Evolutionary conservation across 23 tunicate species (phyloP), one percentile per base, ranked within the genome.

Genomic region (Halocynthia roretzi): DNA sequence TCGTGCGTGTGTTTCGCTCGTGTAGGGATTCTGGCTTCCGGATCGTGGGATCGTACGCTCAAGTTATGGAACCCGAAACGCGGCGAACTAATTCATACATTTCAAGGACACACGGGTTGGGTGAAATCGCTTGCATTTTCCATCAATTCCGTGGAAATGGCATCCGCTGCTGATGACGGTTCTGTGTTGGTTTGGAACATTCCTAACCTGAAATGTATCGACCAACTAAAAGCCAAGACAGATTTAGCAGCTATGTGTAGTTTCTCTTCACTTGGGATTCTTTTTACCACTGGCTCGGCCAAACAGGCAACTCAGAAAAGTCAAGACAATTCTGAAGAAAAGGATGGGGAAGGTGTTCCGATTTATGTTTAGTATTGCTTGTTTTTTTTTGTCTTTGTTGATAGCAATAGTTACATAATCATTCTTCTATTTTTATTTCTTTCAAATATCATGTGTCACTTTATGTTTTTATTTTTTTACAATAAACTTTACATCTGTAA

Each of bases 71-170:
- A 92, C 75, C 81, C 87, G n/a, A 67, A 58, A 56, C 64, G 82
- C 20, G 82, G 68, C 21, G 76, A 80, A 11, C 53, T 83, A 75
- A 53, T 92, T 8, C 72, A 61, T 17, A 78, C 72, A n/a, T 82
- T 92, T 51, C 6, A 21, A 18, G 98, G 98, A 6, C 98, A 92
- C 80, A 82, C 82, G 0, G 98, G 98, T 10, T 92, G 98, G 98
- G 87, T 92, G 56, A 92, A 83, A 78, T 87, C 98, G 19, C 81
- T 92, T 20, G 52, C 74, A 44, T 92, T 92, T 51, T 83, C 98
- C 11, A 48, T 67, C 5, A 72, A 82, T 53, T 92, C 98, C 51
- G 61, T 82, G 17, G 87, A 92, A 49, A 74, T 92, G 8, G 87
- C 83, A 8, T 86, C 98, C 10, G 70, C 81, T 62, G 91, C 98